Base-by-base conservation (phyloP, 2,797 vertebrate species). In the Anas georgica region DNA sequence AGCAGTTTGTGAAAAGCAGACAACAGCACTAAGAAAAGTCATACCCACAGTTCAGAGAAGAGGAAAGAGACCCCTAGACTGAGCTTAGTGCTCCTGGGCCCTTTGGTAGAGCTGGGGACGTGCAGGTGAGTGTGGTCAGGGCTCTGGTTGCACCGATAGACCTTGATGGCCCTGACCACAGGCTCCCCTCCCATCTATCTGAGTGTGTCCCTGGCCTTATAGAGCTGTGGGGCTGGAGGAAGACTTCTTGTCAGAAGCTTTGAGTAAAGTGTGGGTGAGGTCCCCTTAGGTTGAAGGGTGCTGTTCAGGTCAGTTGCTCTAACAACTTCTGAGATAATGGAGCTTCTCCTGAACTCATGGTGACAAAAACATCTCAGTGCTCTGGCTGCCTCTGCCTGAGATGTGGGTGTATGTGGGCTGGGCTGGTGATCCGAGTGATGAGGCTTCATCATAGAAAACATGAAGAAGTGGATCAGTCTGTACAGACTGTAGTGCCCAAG, bases 251-350 rank as follows among this genome's bases (percentile, higher is more conserved):
- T 23, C 1, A 52, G 12, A 2, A 25, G 4, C 5, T 39, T 60
- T 56, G 1, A 6, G 17, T 31, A 7, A 23, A 56, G 9, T 0
- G 0, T 17, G 0, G 0, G 3, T 16, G 2, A 1, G 54, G 9
- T 16, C 0, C 0, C 0, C 1, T 28, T 23, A 4, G 7, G 5
- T 1, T 64, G 45, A 5, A 62, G 4, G 2, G 1, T 29, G 3
- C 3, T 7, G 2, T 1, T 62, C 3, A 17, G 7, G 13, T 33
- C 6, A 5, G 3, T 17, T 45, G 6, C 1, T 1, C 4, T 31
- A 3, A 1, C 0, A 12, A 5, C 11, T 86, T 2, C 5, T 81
- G n/a, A 83, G 8, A 4, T 29, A 86, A 28, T 1, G 26, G 3
- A 41, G 1, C 6, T 55, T 60, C 5, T 68, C 5, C 0, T 72